Base-by-base conservation (phyloP, 2,113 vertebrate genomes). In the Crocuta crocuta region DNA sequence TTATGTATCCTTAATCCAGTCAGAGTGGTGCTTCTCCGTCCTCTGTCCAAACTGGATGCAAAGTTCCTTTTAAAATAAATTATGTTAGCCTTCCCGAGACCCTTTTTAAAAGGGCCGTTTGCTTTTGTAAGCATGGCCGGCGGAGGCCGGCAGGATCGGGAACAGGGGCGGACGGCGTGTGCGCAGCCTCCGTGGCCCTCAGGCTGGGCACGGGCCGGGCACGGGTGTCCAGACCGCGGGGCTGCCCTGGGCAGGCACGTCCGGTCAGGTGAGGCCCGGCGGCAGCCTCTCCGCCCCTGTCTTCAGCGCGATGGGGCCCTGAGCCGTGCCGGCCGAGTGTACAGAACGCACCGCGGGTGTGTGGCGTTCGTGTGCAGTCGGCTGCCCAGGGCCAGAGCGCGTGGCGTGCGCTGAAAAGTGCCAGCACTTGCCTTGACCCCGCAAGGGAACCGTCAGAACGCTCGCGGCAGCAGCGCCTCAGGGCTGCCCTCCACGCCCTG, bases 61-160 rank as follows among this genome's bases (percentile, higher is more conserved):
- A 43, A 90, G 71, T 23, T 35, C 85, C 88, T 88, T 73, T 48
- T 55, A 11, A 94, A 98, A 23, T 65, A 43, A 80, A 70, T 78
- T 91, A 82, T 86, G 88, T 93, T 91, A 88, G 94, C 89, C 39
- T 31, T 84, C 66, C 45, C 33, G 91, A 76, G 85, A 53, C 73
- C 31, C 8, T 24, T 81, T 66, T 53, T 80, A 66, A 87, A 61
- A 35, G 50, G 65, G 71, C 73, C 68, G 0, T 83, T 81, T 88
- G 74, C 88, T 92, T 39, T 39, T 39, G 39, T 39, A 24, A 76
- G 71, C 23, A 9, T 71, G 28, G 45, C 85, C 16, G 16, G 91
- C 63, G 50, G 90, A 84, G 35, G 81, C 65, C 8, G 71, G 53
- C 89, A 43, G 82, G 21, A 17, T 19, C 2, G 8, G 1, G 7